Percentiles rank a stretch among this genome's conserved stretches.
Conservation (phyloP, 2,113 vertebrate species). For the Solenodon paradoxus region DNA sequence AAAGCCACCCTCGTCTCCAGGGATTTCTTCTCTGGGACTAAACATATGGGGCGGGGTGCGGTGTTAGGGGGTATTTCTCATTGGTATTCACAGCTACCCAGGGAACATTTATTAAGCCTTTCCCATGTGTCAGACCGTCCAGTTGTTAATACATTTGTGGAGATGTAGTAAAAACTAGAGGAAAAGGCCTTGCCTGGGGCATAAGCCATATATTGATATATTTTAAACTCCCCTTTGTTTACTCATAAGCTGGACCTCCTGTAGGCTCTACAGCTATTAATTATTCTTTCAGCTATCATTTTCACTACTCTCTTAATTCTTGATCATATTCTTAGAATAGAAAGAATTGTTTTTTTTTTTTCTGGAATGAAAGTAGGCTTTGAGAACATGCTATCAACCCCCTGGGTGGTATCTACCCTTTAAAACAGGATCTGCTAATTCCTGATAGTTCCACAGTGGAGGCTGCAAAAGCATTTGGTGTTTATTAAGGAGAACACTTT, state of each 20-base stretch:
- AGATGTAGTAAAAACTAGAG: not conserved
- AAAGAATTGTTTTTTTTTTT: not conserved
- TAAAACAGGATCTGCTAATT: not conserved
- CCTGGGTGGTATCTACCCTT: not conserved
- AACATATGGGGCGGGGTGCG: not conserved
- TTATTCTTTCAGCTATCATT: not conserved
- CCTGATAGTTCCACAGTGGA: not conserved
- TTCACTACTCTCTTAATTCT: not conserved
- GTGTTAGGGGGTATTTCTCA: not conserved
- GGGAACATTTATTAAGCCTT: not conserved
- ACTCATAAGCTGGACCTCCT: rapidly evolving
- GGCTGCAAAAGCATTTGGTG: not conserved
- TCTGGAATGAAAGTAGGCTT: not conserved
- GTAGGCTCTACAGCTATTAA: not conserved
- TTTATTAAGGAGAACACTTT: slow-evolving; percentile 16
- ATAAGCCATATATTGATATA: not conserved
- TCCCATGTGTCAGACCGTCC: not conserved
- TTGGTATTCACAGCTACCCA: not conserved
- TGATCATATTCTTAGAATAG: not conserved
- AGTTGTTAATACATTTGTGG: not conserved
- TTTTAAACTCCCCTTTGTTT: not conserved
- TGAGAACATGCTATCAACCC: not conserved
- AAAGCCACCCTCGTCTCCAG: not conserved
- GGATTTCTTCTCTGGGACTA: not conserved
- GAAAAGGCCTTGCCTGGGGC: not conserved